Base-by-base conservation (phyloP, 2,888 invertebrate genomes). In the Chydorus sphaericus region DNA sequence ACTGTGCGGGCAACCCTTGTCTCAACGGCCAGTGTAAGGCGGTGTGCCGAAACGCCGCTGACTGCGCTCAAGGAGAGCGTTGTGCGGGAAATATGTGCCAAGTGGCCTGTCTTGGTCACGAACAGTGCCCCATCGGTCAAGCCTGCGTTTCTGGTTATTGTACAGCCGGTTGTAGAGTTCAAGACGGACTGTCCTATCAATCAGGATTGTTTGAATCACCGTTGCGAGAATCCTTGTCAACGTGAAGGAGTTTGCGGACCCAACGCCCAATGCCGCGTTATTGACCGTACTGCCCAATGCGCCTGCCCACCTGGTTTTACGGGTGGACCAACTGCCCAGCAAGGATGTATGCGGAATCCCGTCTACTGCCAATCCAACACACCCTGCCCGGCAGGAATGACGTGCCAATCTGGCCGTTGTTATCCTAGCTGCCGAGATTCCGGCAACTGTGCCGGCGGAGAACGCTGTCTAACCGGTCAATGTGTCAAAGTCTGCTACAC, bases 401-500 rank as follows among this genome's bases (percentile, higher is more conserved):
- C 81, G 72, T 92, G 92, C 66, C 79, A 84, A 39, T 81, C 78
- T 18, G 80, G 82, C 53, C 76, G 82, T 61, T 91, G 91, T 64
- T 83, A 82, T 66, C 77, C 85, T 36, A 82, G 85, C 4, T 91
- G 91, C 65, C 52, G 50, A 11, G 81, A 82, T 59, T 74, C 75
- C 1, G 59, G 57, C 18, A 75, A 78, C 23, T 91, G 90, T 66
- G 90, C 89, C 14, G 52, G 48, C 11, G 90, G 90, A 14, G 91
- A 91, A 71, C 78, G 83, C 59, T 91, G 91, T 65, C 77, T 77
- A 58, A 81, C 83, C 62, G 64, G 64, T 51, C 77, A 82, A 60
- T 91, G 90, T 65, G 77, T 82, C 20, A 90, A 89, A 73, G 80
- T 90, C 33, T 91, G 91, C 67, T 89, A 88, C 66, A 82, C 85